A percentile compares a stretch with the other conserved stretches of the same genome.
Evolutionary conservation across 2,797 vertebrate species (phyloP).

Genomic region (Monodelphis domestica): DNA sequence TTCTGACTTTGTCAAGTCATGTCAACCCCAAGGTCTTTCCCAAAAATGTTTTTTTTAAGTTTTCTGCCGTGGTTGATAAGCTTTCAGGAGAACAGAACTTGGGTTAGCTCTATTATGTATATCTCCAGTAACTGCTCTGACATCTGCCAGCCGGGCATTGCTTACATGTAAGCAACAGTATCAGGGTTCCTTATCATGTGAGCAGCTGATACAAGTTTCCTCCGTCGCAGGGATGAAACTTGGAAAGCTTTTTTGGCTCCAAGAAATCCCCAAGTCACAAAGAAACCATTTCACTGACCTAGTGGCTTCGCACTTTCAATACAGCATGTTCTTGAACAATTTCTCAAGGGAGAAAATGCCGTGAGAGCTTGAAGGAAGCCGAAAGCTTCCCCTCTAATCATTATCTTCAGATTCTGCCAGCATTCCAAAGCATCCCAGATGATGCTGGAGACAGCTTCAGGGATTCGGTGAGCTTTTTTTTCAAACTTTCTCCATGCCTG

Average conservation of each 20-base stretch:
- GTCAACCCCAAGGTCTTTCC: slow-evolving; percentile 47
- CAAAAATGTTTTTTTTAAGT: slow-evolving; percentile 38
- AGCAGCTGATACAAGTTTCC: slow-evolving; percentile 72
- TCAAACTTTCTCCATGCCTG: slow-evolving; percentile 70
- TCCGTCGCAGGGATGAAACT: slow-evolving; percentile 72
- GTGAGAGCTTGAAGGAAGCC: slow-evolving; percentile 61
- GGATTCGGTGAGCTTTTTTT: slow-evolving; percentile 66
- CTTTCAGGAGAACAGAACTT: slow-evolving; percentile 26
- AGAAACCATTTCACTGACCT: slow-evolving; percentile 74
- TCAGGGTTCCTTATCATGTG: slow-evolving; percentile 72
- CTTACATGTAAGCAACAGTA: slow-evolving; percentile 58
- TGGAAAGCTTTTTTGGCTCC: slow-evolving; percentile 70
- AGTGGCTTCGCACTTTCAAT: slow-evolving; percentile 59
- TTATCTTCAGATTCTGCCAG: slow-evolving; percentile 68
- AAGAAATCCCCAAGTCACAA: slow-evolving; percentile 71
- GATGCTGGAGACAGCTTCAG: slow-evolving; percentile 62
- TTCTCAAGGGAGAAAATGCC: slow-evolving; percentile 77
- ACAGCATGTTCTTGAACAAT: slow-evolving; percentile 71
- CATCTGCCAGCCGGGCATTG: slow-evolving; percentile 59
- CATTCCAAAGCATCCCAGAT: slow-evolving; percentile 76
- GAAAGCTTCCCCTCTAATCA: slow-evolving; percentile 71
- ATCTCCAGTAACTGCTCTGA: slow-evolving; percentile 21
- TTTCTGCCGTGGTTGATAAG: slow-evolving; percentile 16
- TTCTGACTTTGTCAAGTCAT: background rate
- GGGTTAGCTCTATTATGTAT: background rate